Evolutionary conservation across 2,888 invertebrate species (phyloP).

Genomic region (Alloscopus bannaensis): DNA sequence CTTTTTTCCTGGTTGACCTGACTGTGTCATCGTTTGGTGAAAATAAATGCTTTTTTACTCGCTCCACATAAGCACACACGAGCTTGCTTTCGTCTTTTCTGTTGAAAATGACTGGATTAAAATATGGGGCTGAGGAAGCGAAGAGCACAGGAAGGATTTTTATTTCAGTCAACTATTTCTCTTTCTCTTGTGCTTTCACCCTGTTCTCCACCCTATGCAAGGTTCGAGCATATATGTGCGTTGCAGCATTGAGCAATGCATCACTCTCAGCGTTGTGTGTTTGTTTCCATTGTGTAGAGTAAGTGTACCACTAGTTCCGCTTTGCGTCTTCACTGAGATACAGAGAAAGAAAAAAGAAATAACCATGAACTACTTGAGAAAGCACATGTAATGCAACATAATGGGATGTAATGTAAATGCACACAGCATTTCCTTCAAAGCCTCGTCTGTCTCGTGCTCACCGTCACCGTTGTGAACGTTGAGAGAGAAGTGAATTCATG

Average conservation of each 20-base stretch:
- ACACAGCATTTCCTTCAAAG: constrained; percentile 19
- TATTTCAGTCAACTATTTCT: constrained; percentile 11
- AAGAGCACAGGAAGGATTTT: too few relatives aligned
- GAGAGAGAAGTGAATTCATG: too few relatives aligned
- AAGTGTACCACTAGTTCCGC: too few relatives aligned
- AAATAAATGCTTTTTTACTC: constrained; percentile 36
- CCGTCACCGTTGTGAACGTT: too few relatives aligned
- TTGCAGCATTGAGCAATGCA: too few relatives aligned
- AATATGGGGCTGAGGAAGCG: constrained; percentile 40
- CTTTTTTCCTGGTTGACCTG: constrained; percentile 45
- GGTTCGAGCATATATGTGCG: neutral
- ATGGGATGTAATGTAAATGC: constrained; percentile 48
- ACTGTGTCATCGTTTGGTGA: constrained; percentile 20
- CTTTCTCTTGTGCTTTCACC: constrained; percentile 5
- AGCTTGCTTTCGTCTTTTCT: neutral
- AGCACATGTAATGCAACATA: constrained; percentile 45
- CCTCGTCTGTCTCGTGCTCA: too few relatives aligned
- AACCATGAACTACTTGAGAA: constrained; percentile 25
- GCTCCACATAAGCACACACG: too few relatives aligned
- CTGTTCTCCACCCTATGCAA: too few relatives aligned
- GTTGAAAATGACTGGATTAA: constrained; percentile 40
- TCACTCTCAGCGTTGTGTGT: too few relatives aligned
- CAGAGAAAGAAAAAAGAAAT: constrained; percentile 1
- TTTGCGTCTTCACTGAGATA: too few relatives aligned
- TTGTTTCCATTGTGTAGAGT: too few relatives aligned